Evolutionary conservation across 2,888 invertebrate genomes (phyloP), one percentile per base, ranked within the genome.

Genomic region (Acronicta aceris): DNA sequence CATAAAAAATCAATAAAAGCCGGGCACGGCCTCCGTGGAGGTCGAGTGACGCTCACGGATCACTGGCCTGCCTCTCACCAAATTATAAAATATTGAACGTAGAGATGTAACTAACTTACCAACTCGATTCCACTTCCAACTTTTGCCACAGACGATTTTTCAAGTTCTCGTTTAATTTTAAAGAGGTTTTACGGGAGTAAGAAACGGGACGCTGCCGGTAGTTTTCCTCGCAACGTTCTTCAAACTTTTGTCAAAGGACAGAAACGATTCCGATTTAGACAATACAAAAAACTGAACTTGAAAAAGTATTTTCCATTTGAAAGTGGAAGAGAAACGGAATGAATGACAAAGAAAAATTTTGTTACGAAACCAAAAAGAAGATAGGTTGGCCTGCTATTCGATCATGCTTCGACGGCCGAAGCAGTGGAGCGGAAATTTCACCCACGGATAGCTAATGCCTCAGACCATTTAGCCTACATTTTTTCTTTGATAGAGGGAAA

Each of bases 1-100:
- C 92, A 92, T 93, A 93, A 93, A 93, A 93, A 93, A 93, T 93
- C 93, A 93, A 94, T 93, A 93, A 90, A 88, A 85, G 88, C 89
- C 89, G 91, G 90, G 90, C 84, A 81, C 89, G 92, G 93, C 92
- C 93, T 93, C 91, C 90, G 88, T 75, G 78, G 92, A 91, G 93
- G 93, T 93, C 93, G 89, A 80, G 71, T 84, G 89, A 84, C 87
- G 84, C 80, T 72, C 71, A 69, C 81, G 71, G 81, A 82, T 83
- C 81, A 81, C 77, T 79, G 80, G 77, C 79, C 82, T 76, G 69
- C 75, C 71, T 75, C 65, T 74, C 74, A 70, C 72, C 77, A 72
- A 77, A 65, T 74, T 71, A 72, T 73, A 77, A 75, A 82, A 71
- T 71, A 72, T 78, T 71, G 74, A 76, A 72, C 74, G 61, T 36